A percentile compares a stretch with the other conserved stretches of the same genome.
Evolutionary conservation across 2,797 vertebrate species (phyloP).

Genomic region (Arctocebus calabarensis): DNA sequence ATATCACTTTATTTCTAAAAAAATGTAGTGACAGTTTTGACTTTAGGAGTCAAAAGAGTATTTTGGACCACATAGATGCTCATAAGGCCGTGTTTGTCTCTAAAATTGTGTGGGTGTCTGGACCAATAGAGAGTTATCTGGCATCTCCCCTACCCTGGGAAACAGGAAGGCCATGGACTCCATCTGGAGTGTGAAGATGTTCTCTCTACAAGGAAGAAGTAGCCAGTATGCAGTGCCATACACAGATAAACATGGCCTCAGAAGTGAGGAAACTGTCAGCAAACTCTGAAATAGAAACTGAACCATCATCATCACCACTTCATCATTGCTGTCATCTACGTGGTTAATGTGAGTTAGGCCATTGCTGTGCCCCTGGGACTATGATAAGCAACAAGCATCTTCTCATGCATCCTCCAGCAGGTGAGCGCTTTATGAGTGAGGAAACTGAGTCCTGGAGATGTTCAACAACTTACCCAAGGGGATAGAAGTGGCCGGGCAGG

Average conservation of each 20-base stretch:
- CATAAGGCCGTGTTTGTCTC: neutral
- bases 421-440: neutral
- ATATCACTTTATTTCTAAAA: neutral
- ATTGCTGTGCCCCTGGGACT: neutral
- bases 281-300: neutral
- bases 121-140: neutral
- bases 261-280: neutral
- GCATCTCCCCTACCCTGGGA: neutral
- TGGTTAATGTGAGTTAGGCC: no score
- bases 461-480: neutral
- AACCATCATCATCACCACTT: neutral
- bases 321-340: neutral
- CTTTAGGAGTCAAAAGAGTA: neutral
- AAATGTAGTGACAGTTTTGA: neutral
- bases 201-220: neutral
- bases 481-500: neutral
- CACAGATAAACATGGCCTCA: no score
- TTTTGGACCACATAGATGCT: no score
- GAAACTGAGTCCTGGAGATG: neutral
- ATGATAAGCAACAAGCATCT: neutral
- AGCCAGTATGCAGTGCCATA: neutral
- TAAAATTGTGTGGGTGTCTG: neutral
- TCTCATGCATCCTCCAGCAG: neutral
- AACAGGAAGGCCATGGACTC: neutral
- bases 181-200: neutral